phyloP scores from a whole-genome alignment of 53 echinoderm and acorn worm species.

The Paracentrotus lividus region DNA sequence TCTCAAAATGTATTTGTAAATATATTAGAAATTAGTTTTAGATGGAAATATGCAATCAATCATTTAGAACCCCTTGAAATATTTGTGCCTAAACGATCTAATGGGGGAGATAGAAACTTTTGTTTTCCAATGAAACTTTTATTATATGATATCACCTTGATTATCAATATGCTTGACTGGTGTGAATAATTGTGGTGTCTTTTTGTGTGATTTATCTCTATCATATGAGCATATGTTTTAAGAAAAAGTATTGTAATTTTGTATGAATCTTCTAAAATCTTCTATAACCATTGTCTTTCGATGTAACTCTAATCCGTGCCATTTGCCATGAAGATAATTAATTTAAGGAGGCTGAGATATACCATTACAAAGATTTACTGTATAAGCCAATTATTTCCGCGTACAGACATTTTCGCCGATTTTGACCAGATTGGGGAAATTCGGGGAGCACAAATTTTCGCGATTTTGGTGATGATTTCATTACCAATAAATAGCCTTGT shows the following conservation, averaged over 20 bases:
- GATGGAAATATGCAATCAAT: constrained; percentile 28
- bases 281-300: constrained; percentile 52
- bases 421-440: no score
- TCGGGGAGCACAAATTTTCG: no score
- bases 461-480: no score
- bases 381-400: no score
- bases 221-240: neutral
- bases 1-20: constrained; percentile 8
- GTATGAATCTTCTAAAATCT: constrained; percentile 36
- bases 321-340: neutral
- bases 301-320: constrained; percentile 49
- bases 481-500: no score
- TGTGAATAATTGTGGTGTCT: constrained; percentile 33
- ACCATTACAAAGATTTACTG: neutral
- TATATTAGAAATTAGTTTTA: neutral
- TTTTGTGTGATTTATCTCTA: constrained; percentile 14
- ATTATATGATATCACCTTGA: constrained; percentile 31
- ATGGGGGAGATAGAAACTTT: neutral
- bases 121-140: constrained; percentile 30
- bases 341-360: neutral
- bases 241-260: constrained; percentile 43
- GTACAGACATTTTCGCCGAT: no score
- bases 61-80: neutral
- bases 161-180: neutral
- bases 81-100: constrained; percentile 38